These are phyloP conservation scores for Apamea crenata DNA, from an alignment of 2,888 invertebrate species.

Conservation along the genomic window DNA sequence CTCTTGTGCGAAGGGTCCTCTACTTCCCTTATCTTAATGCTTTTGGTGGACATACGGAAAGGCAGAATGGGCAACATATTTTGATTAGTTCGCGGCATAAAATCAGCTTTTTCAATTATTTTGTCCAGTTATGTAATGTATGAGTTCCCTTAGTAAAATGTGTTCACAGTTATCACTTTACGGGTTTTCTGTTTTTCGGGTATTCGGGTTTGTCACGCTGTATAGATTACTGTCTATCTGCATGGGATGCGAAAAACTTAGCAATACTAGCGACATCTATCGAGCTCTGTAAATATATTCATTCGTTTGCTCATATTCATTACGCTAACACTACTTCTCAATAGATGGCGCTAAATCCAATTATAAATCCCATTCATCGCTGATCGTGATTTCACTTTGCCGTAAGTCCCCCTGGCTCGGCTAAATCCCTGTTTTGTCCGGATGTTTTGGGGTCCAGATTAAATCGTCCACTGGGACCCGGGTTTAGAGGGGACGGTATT, in stretches of 20 bases:
- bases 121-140: not conserved
- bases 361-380: not conserved
- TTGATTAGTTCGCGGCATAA: too few relatives aligned
- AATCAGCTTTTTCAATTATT: not conserved
- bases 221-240: not conserved
- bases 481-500: constrained; percentile 60
- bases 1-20: constrained; percentile 54
- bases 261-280: constrained; percentile 41
- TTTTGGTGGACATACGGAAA: constrained; percentile 54
- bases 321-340: not conserved
- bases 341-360: constrained; percentile 56
- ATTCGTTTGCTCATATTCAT: not conserved
- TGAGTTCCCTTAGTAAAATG: not conserved
- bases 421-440: constrained; percentile 68
- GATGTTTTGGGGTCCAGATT: constrained; percentile 67
- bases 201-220: not conserved
- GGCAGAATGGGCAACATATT: constrained; percentile 17
- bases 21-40: constrained; percentile 58
- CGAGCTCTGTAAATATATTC: not conserved
- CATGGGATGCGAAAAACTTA: not conserved
- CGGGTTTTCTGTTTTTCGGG: not conserved
- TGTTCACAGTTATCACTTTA: not conserved
- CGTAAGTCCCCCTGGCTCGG: constrained; percentile 43
- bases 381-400: constrained; percentile 45
- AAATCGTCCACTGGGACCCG: constrained; percentile 62